Evolutionary conservation across 2,113 vertebrate species (phyloP), one percentile per base, ranked within the genome.

Genomic region (Corythornis madagascariensis): DNA sequence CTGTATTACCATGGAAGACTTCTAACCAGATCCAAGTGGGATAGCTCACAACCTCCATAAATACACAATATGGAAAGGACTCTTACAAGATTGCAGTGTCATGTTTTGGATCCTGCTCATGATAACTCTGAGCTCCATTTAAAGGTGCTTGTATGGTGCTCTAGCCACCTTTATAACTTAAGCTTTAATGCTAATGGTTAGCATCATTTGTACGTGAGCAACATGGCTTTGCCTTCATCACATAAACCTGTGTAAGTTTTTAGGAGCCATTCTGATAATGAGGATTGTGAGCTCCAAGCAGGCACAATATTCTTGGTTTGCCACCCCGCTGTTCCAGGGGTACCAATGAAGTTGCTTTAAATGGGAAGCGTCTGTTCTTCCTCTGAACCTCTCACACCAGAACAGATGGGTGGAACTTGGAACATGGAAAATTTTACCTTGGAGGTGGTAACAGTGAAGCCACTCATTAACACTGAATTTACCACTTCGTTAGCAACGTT

Each of bases 381-480:
- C 96, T 97, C 97, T 97, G 95, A 98, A 98, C 97, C 98, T 97
- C 98, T 99, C 98, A 99, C 99, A 99, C 99, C 97, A 98, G 97
- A 98, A 98, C 99, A 99, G 99, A 99, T 99, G 99, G 99, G 95
- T 98, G 96, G 98, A 98, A 98, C 98, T 97, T 98, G 97, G 98
- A 98, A 97, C 97, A 94, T 95, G 97, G 98, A 99, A 98, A 98
- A 98, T 98, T 99, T 99, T 99, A 98, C 98, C 98, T 99, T 98
- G 91, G 98, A 99, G 98, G 98, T 99, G 99, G 98, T 98, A 99
- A 98, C 98, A 99, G 98, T 98, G 99, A 99, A 99, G 98, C 98
- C 98, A 98, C 98, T 99, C 99, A 99, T 99, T 99, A 99, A 99
- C 99, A 98, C 99, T 99, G 99, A 99, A 99, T 99, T 99, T 99